phyloP scores from a whole-genome alignment of 2,797 vertebrate species.

The Dallia pectoralis region DNA sequence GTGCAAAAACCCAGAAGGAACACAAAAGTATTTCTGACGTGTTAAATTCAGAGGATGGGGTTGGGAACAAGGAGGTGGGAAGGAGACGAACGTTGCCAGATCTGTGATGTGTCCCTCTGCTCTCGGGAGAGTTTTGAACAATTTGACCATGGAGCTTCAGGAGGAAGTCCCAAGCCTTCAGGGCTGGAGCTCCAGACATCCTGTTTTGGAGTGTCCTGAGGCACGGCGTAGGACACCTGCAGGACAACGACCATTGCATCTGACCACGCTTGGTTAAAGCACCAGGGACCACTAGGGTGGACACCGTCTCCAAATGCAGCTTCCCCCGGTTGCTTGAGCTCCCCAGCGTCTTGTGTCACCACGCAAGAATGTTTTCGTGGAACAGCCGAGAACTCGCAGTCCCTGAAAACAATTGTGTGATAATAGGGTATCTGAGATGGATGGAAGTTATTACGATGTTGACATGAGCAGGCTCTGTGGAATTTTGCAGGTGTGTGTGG shows the following conservation, averaged over 20 bases:
- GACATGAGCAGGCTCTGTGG: background rate
- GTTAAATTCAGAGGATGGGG: conserved; percentile 56
- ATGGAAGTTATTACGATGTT: background rate
- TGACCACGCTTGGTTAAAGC: conserved; percentile 24
- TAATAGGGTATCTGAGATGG: conserved; percentile 8
- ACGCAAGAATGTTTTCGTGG: conserved; percentile 30
- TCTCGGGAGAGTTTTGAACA: conserved; percentile 32
- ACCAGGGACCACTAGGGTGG: conserved; percentile 32
- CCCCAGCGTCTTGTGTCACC: conserved; percentile 26
- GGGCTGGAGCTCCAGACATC: conserved; percentile 69
- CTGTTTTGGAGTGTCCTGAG: conserved; percentile 70
- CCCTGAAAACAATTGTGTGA: background rate
- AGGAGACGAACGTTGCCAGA: conserved; percentile 61
- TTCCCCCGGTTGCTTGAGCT: background rate
- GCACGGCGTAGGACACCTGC: conserved; percentile 56
- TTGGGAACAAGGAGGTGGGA: conserved; percentile 3
- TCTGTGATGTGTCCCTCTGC: conserved; percentile 68
- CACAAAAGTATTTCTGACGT: conserved; percentile 67
- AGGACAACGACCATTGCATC: conserved; percentile 35
- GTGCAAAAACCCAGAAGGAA: conserved; percentile 58
- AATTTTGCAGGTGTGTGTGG: too few species aligned
- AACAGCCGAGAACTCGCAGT: background rate
- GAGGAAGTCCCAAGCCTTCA: conserved; percentile 71
- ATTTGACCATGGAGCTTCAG: conserved; percentile 45
- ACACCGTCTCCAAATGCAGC: background rate